Evolutionary conservation across 2,797 vertebrate genomes (phyloP), one percentile per base, ranked within the genome.

Genomic region (Brotula barbata): DNA sequence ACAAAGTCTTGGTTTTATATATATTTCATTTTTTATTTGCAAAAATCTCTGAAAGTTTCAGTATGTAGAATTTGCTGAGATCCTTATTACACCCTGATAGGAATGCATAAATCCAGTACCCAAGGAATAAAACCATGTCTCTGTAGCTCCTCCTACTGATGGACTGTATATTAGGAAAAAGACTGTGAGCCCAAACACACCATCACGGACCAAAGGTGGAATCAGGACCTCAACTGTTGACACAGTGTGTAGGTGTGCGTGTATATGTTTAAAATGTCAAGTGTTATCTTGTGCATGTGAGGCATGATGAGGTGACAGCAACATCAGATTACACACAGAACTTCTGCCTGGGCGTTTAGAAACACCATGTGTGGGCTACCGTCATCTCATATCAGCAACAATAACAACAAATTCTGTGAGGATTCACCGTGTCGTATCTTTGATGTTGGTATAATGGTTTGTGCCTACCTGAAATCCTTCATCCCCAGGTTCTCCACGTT

Each of bases 401-500:
- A 62, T 21, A 48, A 36, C 22, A 56, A 56, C 17, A 19, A 36
- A 14, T 16, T 7, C 28, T 3, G 16, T 1, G 47, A 31, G 19
- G 40, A 3, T n/a, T 36, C 54, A 45, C 9, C 10, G 48, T 41
- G 19, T 57, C 36, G 58, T 37, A 41, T 34, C 39, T 65, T 43
- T 59, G 48, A 48, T 47, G 44, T 45, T 16, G 25, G 41, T 62
- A 51, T 58, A 44, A 67, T 46, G 39, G 31, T 51, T 66, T 41
- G n/a, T 22, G 23, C 68, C 87, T 93, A 98, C 97, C 94, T 93
- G 91, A 90, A 96, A 98, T 57, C 97, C 97, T 56, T 93, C 89
- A 69, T 90, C 89, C 64, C 97, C 97, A 33, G 94, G 82, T 44
- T 95, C 94, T 75, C 97, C 96, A 54, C 93, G 92, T 1, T 97